Conservation (phyloP, 2,888 invertebrate genomes). For the Pycnomerus fuliginosus region DNA sequence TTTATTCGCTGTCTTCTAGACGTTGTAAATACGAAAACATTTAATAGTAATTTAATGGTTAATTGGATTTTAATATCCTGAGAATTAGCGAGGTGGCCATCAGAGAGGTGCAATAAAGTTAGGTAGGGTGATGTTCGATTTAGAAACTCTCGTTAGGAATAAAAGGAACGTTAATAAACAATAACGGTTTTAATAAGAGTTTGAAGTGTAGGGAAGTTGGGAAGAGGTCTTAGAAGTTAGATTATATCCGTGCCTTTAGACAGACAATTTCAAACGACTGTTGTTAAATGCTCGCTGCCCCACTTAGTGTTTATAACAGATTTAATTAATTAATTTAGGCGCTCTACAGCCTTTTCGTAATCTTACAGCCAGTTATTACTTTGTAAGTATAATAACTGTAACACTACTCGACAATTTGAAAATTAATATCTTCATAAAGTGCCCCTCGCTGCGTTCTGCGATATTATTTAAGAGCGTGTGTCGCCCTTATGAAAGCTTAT, state of each 20-base stretch:
- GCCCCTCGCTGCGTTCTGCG: conserved; percentile 47
- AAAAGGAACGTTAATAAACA: conserved; percentile 38
- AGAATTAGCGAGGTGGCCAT: not conserved
- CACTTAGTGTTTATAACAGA: conserved; percentile 53
- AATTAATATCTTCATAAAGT: conserved; percentile 56
- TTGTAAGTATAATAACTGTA: conserved; percentile 54
- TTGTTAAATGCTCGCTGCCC: conserved; percentile 40
- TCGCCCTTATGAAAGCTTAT: conserved; percentile 51
- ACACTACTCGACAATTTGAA: conserved; percentile 53
- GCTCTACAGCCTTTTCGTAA: conserved; percentile 51
- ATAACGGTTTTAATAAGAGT: conserved; percentile 42
- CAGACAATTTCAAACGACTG: conserved; percentile 38
- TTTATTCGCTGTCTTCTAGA: no score
- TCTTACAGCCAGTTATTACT: conserved; percentile 53
- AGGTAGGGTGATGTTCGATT: conserved; percentile 9
- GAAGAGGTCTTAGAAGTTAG: conserved; percentile 27
- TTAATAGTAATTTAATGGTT: not conserved
- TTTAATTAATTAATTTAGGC: conserved; percentile 55
- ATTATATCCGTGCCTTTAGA: conserved; percentile 30
- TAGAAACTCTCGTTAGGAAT: conserved; percentile 22
- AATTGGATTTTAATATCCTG: not conserved
- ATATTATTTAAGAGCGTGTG: conserved; percentile 45
- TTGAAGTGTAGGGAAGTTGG: conserved; percentile 32
- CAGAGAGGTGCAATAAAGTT: conserved; percentile 3
- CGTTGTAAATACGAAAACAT: no score